Conservation (phyloP, 2,797 vertebrate genomes). For the Botia almorhae region DNA sequence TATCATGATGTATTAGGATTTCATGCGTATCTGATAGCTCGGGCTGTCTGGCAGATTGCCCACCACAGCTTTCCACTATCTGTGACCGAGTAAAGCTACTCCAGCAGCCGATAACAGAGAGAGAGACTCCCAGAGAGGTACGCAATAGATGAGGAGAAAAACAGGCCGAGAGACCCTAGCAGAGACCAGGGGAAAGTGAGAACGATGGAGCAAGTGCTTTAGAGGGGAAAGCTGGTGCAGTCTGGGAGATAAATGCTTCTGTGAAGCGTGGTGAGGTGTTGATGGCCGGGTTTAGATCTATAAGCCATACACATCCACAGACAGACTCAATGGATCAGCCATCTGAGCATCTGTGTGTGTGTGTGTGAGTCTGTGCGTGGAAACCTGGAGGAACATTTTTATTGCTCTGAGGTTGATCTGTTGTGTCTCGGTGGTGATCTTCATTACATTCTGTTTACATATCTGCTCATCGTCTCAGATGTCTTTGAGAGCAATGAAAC, state of each 20-base stretch:
- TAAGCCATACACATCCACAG: conserved; percentile 45
- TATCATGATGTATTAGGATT: conserved; percentile 66
- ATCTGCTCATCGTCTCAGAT: too few species aligned
- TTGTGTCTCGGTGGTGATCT: not conserved
- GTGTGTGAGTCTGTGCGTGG: conserved; percentile 1
- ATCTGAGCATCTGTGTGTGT: conserved; percentile 5
- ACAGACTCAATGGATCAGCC: conserved; percentile 40
- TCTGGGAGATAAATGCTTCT: conserved; percentile 56
- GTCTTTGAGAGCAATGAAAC: too few species aligned
- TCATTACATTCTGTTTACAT: too few species aligned
- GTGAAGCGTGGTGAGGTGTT: conserved; percentile 51
- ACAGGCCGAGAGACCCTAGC: conserved; percentile 10
- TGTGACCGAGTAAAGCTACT: conserved; percentile 45
- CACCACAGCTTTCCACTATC: conserved; percentile 53
- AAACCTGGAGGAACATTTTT: not conserved
- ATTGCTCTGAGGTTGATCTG: not conserved
- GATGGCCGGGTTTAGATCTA: conserved; percentile 49
- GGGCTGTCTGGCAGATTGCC: conserved; percentile 59
- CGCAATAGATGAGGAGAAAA: conserved; percentile 18
- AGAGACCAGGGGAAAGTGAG: conserved; percentile 31
- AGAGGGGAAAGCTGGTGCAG: conserved; percentile 46
- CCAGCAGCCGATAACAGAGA: conserved; percentile 49
- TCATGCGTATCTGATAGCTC: conserved; percentile 61
- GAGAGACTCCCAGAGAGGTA: conserved; percentile 47
- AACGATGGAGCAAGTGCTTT: conserved; percentile 35